phyloP scores from a whole-genome alignment of 1,140 invertebrate genomes.

The Drosophila orosa region DNA sequence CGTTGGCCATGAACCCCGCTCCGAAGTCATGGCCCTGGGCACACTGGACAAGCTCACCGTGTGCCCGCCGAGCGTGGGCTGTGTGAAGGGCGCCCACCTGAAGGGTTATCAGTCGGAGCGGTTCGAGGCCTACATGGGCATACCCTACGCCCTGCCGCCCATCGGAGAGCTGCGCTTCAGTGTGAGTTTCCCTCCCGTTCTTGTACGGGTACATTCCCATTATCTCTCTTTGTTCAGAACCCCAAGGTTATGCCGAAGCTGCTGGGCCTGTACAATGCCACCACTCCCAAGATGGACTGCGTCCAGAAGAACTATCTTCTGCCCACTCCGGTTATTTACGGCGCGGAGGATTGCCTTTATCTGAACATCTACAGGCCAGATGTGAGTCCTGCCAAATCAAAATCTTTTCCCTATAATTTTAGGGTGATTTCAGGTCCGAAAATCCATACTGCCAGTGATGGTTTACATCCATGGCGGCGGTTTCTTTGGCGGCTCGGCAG shows the following conservation, averaged over 20 bases:
- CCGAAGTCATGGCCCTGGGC: conserved; percentile 3
- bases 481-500: conserved; percentile 83
- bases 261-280: conserved; percentile 65
- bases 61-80: conserved; percentile 61
- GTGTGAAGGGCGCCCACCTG: conserved; percentile 63
- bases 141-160: conserved; percentile 79
- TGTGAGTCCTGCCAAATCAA: conserved; percentile 68
- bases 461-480: conserved; percentile 85
- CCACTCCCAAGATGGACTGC: conserved; percentile 60
- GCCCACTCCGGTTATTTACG: conserved; percentile 64
- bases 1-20: conserved; percentile 13
- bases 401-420: too few relatives aligned
- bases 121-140: conserved; percentile 79
- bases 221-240: conserved; percentile 46
- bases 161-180: conserved; percentile 69
- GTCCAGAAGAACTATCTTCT: conserved; percentile 82
- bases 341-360: conserved; percentile 87
- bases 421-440: not conserved
- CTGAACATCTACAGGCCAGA: conserved; percentile 87
- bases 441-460: conserved; percentile 81
- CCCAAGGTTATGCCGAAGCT: conserved; percentile 66
- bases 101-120: conserved; percentile 56
- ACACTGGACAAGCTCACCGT: conserved; percentile 45
- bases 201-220: too few relatives aligned
- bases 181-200: conserved; percentile 47